These are phyloP conservation scores for Bombylius major DNA, from an alignment of 2,888 invertebrate species.

Conservation along the genomic window DNA sequence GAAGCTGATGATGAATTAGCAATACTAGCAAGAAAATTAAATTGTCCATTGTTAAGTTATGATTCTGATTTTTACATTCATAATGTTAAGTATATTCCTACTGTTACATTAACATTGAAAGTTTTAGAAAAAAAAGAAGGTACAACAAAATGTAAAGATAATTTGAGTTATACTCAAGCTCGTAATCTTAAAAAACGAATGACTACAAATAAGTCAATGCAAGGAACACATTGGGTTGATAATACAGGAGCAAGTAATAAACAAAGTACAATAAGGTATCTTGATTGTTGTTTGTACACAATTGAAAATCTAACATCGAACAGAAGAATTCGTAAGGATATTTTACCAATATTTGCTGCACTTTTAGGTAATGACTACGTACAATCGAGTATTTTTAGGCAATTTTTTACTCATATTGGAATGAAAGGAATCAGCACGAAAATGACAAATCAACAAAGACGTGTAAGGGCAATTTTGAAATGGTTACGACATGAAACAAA, in stretches of 20 bases:
- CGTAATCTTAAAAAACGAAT: slow-evolving; percentile 28
- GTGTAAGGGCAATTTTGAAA: slow-evolving; percentile 55
- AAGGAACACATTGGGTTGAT: neutral
- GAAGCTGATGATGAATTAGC: slow-evolving; percentile 88
- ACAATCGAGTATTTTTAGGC: slow-evolving; percentile 48
- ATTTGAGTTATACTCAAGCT: slow-evolving; percentile 19
- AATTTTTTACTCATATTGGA: slow-evolving; percentile 53
- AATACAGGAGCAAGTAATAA: neutral
- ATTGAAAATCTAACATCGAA: slow-evolving; percentile 53
- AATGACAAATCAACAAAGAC: slow-evolving; percentile 48
- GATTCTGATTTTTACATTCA: slow-evolving; percentile 93
- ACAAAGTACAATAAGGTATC: slow-evolving; percentile 26
- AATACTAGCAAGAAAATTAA: slow-evolving; percentile 58
- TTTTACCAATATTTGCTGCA: slow-evolving; percentile 68
- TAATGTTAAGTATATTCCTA: slow-evolving; percentile 70
- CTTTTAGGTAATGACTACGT: slow-evolving; percentile 86
- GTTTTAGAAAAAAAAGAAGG: slow-evolving; percentile 21
- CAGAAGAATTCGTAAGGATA: slow-evolving; percentile 49
- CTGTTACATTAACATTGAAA: slow-evolving; percentile 49
- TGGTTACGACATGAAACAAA: slow-evolving; percentile 65
- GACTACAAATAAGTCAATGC: slow-evolving; percentile 15
- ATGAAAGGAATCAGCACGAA: slow-evolving; percentile 34
- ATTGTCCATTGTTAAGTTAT: slow-evolving; percentile 79
- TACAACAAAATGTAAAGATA: slow-evolving; percentile 13
- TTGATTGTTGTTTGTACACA: slow-evolving; percentile 57